Evolutionary conservation across 2,797 vertebrate genomes (phyloP).

Genomic region (Arnoldichthys spilopterus): DNA sequence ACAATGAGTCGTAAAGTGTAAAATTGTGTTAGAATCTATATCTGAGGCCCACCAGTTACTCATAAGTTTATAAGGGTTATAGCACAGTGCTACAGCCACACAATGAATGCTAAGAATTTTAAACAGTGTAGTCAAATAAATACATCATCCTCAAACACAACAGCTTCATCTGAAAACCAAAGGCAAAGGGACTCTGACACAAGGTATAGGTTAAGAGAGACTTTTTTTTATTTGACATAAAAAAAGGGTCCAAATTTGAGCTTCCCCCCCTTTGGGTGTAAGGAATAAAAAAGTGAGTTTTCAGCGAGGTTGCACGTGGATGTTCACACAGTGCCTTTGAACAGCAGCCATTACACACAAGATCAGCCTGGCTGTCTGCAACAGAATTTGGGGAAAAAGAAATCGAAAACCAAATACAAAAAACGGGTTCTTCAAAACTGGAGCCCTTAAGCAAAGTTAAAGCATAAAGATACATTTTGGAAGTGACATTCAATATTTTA

Average conservation of each 20-base stretch:
- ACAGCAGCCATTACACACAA: slow-evolving; percentile 69
- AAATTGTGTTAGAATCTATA: too few species aligned
- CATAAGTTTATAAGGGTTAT: too few species aligned
- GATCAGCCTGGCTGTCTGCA: slow-evolving; percentile 35
- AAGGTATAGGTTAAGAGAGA: slow-evolving; percentile 59
- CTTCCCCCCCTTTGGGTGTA: slow-evolving; percentile 77
- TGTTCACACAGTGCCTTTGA: slow-evolving; percentile 68
- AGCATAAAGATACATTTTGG: slow-evolving; percentile 79
- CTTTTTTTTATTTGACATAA: slow-evolving; percentile 91
- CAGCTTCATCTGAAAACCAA: too few species aligned
- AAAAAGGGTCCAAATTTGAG: slow-evolving; percentile 88
- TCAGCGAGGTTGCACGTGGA: slow-evolving; percentile 74
- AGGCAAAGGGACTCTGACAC: slow-evolving; percentile 19
- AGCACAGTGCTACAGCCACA: too few species aligned
- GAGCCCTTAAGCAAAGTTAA: slow-evolving; percentile 78
- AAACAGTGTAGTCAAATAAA: too few species aligned
- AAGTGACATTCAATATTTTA: slow-evolving; percentile 83
- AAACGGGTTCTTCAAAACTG: slow-evolving; percentile 73
- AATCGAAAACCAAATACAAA: slow-evolving; percentile 17
- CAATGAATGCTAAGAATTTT: too few species aligned
- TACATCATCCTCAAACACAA: too few species aligned
- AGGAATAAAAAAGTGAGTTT: slow-evolving; percentile 80
- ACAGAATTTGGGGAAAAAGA: slow-evolving; percentile 6
- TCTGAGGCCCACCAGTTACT: too few species aligned
- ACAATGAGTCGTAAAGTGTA: too few species aligned